phyloP scores from a whole-genome alignment of 2,797 vertebrate genomes.

The Thripadectes ignobilis region DNA sequence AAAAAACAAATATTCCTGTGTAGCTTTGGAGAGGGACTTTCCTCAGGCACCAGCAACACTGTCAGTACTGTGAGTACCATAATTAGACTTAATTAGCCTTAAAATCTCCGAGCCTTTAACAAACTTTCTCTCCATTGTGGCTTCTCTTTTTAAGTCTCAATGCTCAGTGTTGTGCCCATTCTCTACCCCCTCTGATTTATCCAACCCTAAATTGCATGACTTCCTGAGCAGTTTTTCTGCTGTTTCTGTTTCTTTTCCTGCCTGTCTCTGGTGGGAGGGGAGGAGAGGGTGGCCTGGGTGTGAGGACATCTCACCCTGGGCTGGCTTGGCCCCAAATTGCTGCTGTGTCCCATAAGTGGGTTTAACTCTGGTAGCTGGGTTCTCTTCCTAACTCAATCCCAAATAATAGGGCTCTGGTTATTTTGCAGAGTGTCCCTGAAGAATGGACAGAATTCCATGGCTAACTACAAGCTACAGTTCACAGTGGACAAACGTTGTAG shows the following conservation, averaged over 20 bases:
- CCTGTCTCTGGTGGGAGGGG: background rate
- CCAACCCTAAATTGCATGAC: conserved; percentile 54
- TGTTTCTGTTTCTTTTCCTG: background rate
- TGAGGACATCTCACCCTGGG: background rate
- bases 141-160: background rate
- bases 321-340: conserved; percentile 56
- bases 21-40: background rate
- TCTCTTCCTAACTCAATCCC: conserved; percentile 73
- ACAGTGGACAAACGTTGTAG: conserved; percentile 80
- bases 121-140: background rate
- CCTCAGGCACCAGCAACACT: background rate
- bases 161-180: background rate
- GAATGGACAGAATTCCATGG: conserved; percentile 81
- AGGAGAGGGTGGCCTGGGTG: conserved; percentile 12
- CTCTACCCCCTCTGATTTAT: background rate
- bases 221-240: conserved; percentile 55
- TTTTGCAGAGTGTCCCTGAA: conserved; percentile 82
- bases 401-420: conserved; percentile 82
- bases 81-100: background rate
- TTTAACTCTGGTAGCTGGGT: conserved; percentile 75
- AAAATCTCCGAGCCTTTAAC: background rate
- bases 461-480: conserved; percentile 81
- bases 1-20: background rate
- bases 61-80: background rate
- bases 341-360: background rate